Base-by-base conservation (phyloP, 2,888 invertebrate genomes). In the Drosophila fulvimacula region DNA sequence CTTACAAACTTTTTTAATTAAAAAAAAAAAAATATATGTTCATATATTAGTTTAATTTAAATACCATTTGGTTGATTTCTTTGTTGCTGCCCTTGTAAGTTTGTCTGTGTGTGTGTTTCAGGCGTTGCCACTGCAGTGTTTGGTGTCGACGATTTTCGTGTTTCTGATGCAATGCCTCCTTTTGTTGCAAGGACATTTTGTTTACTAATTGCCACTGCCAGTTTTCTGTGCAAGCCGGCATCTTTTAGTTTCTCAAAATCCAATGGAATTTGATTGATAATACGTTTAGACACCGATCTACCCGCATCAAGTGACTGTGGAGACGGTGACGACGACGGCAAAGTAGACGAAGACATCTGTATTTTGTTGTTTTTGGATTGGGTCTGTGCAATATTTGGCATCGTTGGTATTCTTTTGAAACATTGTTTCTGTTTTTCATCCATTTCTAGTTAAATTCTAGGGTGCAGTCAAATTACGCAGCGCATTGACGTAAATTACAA, bases 221-320 rank as follows among this genome's bases (percentile, higher is more conserved):
- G 82, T 66, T 89, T 88, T 2, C 90, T 71, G 67, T 91, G 90
- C 27, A 92, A 65, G 9, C 93, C 91, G 3, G 89, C 76, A 34
- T 88, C 71, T 56, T 90, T 87, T 1, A 92, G 74, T 71, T 92
- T 92, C 4, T 84, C 89, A 4, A 89, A 82, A 82, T 92, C 92
- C 42, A 92, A 78, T 13, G 87, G 86, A 55, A 91, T 84, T 75
- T 81, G 87, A 24, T 89, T 90, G 34, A 92, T 90, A 44, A 92
- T 77, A 34, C 90, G 89, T 57, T 84, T 87, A 38, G 79, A 51
- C 15, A 60, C 21, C 13, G 81, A 10, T 30, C 46, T 9, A 15
- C 32, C 36, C 38, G 30, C 9, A n/a, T 42, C 57, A 6, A 42
- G 36, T 15, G 59, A 24, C 38, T 49, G 34, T 2, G 15, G 9